These are phyloP conservation scores for Sebastes flavidus DNA, from an alignment of 2,797 vertebrate species.

Conservation along the genomic window DNA sequence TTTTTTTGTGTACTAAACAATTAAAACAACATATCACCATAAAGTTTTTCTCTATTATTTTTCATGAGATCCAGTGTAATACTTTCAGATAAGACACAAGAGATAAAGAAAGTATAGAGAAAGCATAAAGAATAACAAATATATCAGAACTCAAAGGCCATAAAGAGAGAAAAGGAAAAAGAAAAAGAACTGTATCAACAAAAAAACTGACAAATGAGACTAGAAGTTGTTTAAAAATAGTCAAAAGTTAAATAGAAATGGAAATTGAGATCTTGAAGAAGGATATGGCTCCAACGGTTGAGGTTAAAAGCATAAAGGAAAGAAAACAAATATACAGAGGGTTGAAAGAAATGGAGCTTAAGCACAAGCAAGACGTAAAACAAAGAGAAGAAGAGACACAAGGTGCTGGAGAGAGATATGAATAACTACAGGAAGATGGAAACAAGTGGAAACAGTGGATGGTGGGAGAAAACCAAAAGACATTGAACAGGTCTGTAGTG, in stretches of 20 bases:
- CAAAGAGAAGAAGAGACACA: slow-evolving; percentile 23
- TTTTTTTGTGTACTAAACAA: not conserved
- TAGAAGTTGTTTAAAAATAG: slow-evolving; percentile 25
- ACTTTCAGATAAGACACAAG: not conserved
- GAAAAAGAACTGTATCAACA: no score
- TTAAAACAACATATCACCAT: not conserved
- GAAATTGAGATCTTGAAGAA: slow-evolving; percentile 32
- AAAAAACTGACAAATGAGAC: not conserved
- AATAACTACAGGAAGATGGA: slow-evolving; percentile 69
- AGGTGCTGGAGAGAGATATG: slow-evolving; percentile 42
- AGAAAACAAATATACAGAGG: slow-evolving; percentile 24
- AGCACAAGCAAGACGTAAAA: slow-evolving; percentile 17
- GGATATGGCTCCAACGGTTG: slow-evolving; percentile 13
- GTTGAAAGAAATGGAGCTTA: slow-evolving; percentile 21
- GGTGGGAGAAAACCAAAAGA: slow-evolving; percentile 56
- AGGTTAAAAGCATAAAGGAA: slow-evolving; percentile 32
- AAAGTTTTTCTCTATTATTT: no score
- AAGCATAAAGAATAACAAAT: not conserved
- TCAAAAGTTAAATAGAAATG: slow-evolving; percentile 15
- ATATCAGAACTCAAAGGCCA: not conserved
- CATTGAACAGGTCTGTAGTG: slow-evolving; percentile 28
- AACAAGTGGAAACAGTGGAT: slow-evolving; percentile 53
- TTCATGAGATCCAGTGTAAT: not conserved
- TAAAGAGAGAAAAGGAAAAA: not conserved
- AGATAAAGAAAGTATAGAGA: not conserved